Conservation (phyloP, 2,888 invertebrate genomes). For the Ophraella communa region DNA sequence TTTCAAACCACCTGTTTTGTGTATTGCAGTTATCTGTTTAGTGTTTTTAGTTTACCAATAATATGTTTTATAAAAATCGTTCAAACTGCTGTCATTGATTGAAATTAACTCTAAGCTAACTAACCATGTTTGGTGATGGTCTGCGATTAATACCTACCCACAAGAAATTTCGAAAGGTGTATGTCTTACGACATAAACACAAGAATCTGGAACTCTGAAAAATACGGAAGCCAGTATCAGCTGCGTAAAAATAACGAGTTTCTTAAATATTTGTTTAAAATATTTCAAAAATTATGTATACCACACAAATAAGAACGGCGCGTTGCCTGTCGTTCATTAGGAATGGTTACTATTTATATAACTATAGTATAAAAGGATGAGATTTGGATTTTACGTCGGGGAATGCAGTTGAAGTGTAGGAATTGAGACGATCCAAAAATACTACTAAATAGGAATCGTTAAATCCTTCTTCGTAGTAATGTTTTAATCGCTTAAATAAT, state of each 20-base stretch:
- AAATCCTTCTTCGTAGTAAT: neutral
- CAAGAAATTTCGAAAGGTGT: neutral
- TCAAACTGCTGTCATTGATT: neutral
- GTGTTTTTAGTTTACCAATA: too few relatives aligned
- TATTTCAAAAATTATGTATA: conserved; percentile 20
- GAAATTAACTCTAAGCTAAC: neutral
- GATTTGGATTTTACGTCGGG: neutral
- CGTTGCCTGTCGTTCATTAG: conserved; percentile 1
- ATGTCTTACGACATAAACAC: conserved; percentile 1
- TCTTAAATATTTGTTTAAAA: conserved; percentile 12
- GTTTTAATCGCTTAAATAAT: neutral
- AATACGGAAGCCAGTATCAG: neutral
- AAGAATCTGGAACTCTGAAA: neutral
- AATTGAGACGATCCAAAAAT: neutral
- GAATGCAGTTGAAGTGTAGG: neutral
- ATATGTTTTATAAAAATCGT: too few relatives aligned
- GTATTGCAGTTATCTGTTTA: too few relatives aligned
- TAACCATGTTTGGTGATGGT: neutral
- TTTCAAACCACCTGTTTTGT: too few relatives aligned
- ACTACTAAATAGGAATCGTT: neutral
- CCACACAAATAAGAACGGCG: conserved; percentile 2
- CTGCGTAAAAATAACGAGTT: conserved; percentile 16
- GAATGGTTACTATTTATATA: conserved; percentile 10
- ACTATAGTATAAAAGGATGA: conserved; percentile 12
- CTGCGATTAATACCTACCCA: neutral